Conservation (phyloP, 1,140 invertebrate genomes). For the Archivesica marissinica region DNA sequence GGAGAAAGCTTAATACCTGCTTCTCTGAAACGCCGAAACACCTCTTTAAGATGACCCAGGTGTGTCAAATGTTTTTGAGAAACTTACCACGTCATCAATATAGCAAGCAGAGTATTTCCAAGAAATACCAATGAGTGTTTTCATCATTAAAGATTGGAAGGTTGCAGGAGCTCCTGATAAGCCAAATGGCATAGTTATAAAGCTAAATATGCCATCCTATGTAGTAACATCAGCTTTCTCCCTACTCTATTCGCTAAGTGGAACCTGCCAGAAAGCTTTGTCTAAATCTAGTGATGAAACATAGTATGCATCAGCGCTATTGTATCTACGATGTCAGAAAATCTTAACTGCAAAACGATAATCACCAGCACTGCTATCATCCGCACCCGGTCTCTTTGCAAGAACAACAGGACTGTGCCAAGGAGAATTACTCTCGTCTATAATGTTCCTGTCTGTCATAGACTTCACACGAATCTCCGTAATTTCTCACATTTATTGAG, state of each 20-base stretch:
- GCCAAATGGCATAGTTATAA: constrained; percentile 78
- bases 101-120: constrained; percentile 44
- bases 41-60: constrained; percentile 74
- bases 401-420: constrained; percentile 64
- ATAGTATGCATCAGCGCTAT: constrained; percentile 45
- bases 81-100: constrained; percentile 63
- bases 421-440: constrained; percentile 22
- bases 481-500: background rate
- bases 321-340: constrained; percentile 33
- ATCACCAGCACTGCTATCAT: constrained; percentile 51
- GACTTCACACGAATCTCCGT: no score
- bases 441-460: no score
- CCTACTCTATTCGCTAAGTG: constrained; percentile 5
- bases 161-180: constrained; percentile 78
- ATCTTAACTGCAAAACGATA: constrained; percentile 46
- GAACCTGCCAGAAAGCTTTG: constrained; percentile 55
- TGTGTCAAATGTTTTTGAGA: constrained; percentile 81
- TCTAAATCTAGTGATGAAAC: constrained; percentile 42
- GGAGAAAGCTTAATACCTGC: constrained; percentile 83
- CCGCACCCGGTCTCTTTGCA: constrained; percentile 52
- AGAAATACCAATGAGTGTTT: constrained; percentile 42
- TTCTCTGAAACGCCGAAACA: constrained; percentile 79
- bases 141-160: constrained; percentile 85
- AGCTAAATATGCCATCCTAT: constrained; percentile 32
- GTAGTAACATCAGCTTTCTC: constrained; percentile 6